These are phyloP conservation scores for Ovibos moschatus DNA, from an alignment of 2,113 vertebrate genomes.

Conservation along the genomic window DNA sequence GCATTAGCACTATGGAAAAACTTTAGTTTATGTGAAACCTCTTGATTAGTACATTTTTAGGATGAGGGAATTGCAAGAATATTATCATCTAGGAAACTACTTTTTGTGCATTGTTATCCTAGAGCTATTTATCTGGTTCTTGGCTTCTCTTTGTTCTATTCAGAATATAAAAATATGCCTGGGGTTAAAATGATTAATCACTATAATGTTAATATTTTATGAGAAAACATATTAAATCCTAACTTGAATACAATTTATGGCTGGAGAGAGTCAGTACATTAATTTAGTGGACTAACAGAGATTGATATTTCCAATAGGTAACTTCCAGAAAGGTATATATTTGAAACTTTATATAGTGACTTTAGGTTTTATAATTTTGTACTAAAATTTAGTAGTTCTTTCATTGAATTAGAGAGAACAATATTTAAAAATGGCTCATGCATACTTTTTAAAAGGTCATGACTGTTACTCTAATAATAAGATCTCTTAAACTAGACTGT, in stretches of 20 bases:
- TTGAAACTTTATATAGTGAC: neutral
- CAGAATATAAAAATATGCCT: slow-evolving; percentile 43
- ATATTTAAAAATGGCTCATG: neutral
- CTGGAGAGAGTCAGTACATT: slow-evolving; percentile 48
- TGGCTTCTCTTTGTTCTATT: neutral
- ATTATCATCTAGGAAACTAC: neutral
- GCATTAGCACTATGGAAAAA: neutral
- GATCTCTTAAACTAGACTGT: neutral
- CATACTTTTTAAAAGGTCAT: neutral
- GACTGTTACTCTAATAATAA: neutral
- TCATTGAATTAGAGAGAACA: neutral
- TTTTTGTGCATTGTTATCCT: neutral
- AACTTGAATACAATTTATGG: slow-evolving; percentile 36
- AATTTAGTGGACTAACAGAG: slow-evolving; percentile 28
- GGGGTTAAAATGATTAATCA: slow-evolving; percentile 52
- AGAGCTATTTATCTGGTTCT: neutral
- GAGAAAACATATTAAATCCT: slow-evolving; percentile 68
- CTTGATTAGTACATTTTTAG: neutral
- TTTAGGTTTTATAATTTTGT: slow-evolving; percentile 1
- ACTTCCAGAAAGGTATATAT: neutral
- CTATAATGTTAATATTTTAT: slow-evolving; percentile 50
- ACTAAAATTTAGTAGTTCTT: neutral
- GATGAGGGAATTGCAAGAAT: neutral
- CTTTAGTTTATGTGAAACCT: neutral
- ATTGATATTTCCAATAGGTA: neutral